Base-by-base conservation (phyloP, 2,888 invertebrate genomes). In the Dicranocentrus wangi region DNA sequence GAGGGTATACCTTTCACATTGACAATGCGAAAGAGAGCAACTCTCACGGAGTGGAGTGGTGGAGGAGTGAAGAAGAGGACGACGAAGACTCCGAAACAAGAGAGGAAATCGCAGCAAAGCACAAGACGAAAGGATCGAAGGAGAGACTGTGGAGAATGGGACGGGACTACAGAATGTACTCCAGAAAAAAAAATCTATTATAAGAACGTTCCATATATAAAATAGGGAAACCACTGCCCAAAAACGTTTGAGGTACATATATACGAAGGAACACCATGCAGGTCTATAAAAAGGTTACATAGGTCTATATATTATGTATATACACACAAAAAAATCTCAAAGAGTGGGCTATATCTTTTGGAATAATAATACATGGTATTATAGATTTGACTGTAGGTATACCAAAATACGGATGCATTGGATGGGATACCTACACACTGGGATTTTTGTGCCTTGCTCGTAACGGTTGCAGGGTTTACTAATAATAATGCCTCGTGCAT, bases 1-100 rank as follows among this genome's bases (percentile, higher is more conserved):
- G 61, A 72, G 61, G 61, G 55, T 79, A 79, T 79, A 65, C 65
- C 79, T 79, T 78, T 72, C 79, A 79, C 79, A 79, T 72, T 79
- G 79, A 68, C 71, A 72, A 79, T 79, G 79, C 72, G 79, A 79
- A 71, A 72, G 72, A 72, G 79, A 72, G 72, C 79, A 69, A 2
- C 23, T 10, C 47, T 32, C 5, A 19, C 21, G 21, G 23, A 28
- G 19, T 27, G 21, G 71, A 71, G 71, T 53, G 66, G 51, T 60
- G 71, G 71, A 71, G 51, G 68, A 61, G 61, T 51, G 51, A 51
- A 61, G 61, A 61, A n/a, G 72, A 72, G 61, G 70, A 39, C 17
- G 55, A 70, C 53, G 58, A 70, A 43, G 65, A 43, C 28, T 21
- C 21, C 19, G 55, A 63, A 39, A 63, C 25, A 43, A 43, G 23